These are phyloP conservation scores for Pampusana beccarii DNA, from an alignment of 2,113 vertebrate genomes.

Conservation along the genomic window DNA sequence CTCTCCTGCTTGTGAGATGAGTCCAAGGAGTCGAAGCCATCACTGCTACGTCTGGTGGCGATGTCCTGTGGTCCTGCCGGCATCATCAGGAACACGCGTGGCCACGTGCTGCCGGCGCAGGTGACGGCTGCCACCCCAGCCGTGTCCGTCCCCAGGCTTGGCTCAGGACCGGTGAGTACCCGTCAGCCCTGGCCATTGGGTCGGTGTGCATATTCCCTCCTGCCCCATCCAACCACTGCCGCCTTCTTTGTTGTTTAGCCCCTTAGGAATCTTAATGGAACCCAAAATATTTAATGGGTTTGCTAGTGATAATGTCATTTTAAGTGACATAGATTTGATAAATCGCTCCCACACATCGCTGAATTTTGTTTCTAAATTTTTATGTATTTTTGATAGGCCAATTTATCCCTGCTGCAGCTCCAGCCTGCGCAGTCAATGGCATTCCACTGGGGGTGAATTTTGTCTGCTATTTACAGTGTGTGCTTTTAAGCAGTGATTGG, in stretches of 20 bases:
- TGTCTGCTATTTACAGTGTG: slow-evolving; percentile 62
- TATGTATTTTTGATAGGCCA: slow-evolving; percentile 66
- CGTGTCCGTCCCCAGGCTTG: fast-evolving
- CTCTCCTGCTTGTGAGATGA: background rate
- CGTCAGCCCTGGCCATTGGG: fast-evolving
- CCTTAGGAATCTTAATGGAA: background rate
- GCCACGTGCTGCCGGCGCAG: fast-evolving
- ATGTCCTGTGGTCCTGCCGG: background rate
- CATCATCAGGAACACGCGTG: fast-evolving
- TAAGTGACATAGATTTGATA: slow-evolving; percentile 51
- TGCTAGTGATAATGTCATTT: slow-evolving; percentile 47
- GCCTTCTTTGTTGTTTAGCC: background rate
- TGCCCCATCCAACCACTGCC: background rate
- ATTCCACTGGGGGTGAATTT: slow-evolving; percentile 66
- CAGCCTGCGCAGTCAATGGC: slow-evolving; percentile 19
- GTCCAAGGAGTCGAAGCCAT: fast-evolving
- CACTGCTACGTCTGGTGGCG: fast-evolving
- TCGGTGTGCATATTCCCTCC: fast-evolving
- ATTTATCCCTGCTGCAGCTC: slow-evolving; percentile 56
- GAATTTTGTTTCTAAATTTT: slow-evolving; percentile 63
- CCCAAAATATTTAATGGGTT: slow-evolving; percentile 47
- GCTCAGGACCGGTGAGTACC: background rate
- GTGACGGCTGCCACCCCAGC: background rate
- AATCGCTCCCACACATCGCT: slow-evolving; percentile 33
- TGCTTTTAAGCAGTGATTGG: slow-evolving; percentile 65